Conservation (phyloP, 2,888 invertebrate species). For the Lepidonotus clava region DNA sequence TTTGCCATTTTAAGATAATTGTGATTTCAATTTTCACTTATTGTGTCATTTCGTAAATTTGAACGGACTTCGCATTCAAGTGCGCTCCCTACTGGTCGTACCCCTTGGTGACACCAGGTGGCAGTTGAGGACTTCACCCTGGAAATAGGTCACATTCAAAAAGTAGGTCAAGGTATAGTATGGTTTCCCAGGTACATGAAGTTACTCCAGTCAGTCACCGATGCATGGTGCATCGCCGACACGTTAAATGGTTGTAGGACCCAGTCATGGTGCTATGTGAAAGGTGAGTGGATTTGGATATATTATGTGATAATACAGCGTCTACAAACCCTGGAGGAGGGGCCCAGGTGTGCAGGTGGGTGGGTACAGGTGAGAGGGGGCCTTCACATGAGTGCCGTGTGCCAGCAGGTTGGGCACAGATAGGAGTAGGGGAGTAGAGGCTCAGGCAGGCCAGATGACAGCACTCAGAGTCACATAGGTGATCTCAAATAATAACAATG, state of each 20-base stretch:
- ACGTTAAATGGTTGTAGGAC: neutral
- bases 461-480: neutral
- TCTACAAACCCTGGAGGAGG: neutral
- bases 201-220: neutral
- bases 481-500: neutral
- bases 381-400: no score
- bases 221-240: neutral
- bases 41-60: no score
- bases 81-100: no score
- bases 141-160: neutral
- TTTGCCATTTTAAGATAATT: no score
- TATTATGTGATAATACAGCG: neutral
- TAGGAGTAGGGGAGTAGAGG: neutral
- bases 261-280: no score
- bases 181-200: neutral
- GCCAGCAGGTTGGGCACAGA: no score
- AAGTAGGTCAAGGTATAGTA: constrained; percentile 9
- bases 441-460: neutral
- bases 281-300: no score
- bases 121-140: no score
- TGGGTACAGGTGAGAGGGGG: neutral
- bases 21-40: no score
- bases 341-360: neutral
- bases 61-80: no score
- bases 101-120: no score